phyloP scores from a whole-genome alignment of 1,140 invertebrate species.

The Drosophila pallidifrons region DNA sequence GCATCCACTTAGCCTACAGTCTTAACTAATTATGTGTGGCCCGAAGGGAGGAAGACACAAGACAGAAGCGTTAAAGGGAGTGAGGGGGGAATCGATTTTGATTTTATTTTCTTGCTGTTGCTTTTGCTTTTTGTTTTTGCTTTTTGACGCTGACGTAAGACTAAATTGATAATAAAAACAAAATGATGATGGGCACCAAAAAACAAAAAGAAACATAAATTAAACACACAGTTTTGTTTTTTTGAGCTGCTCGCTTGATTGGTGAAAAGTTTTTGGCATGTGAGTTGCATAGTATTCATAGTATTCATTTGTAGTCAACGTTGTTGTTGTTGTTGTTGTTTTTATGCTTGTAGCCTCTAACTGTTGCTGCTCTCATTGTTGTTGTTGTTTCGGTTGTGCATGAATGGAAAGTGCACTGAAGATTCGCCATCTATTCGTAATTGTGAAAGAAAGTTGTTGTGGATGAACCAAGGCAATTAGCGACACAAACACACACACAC shows the following conservation, averaged over 20 bases:
- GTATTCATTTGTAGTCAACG: conserved; percentile 9
- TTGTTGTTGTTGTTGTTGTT: neutral
- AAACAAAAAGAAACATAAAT: neutral
- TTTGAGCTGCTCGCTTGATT: conserved; percentile 23
- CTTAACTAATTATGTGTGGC: conserved; percentile 45
- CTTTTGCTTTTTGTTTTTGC: neutral
- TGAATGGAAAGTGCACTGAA: conserved; percentile 44
- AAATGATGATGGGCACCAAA: conserved; percentile 41
- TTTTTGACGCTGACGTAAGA: conserved; percentile 42
- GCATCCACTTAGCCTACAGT: conserved; percentile 32
- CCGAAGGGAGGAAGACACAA: neutral
- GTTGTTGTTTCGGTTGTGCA: conserved; percentile 1
- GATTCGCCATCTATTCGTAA: conserved; percentile 29
- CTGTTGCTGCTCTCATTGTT: neutral
- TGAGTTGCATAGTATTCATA: conserved; percentile 30
- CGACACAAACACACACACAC: conserved; percentile 12
- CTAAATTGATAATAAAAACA: conserved; percentile 28
- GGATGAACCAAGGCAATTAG: conserved; percentile 37
- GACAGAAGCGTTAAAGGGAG: neutral
- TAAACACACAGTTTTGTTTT: neutral
- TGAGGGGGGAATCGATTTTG: conserved; percentile 9
- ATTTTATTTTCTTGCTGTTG: neutral
- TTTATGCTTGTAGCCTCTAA: conserved; percentile 8
- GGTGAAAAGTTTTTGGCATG: conserved; percentile 54
- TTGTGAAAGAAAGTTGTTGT: conserved; percentile 43